Evolutionary conservation across 2,113 vertebrate species (phyloP).

Genomic region (Seriola aureovittata): DNA sequence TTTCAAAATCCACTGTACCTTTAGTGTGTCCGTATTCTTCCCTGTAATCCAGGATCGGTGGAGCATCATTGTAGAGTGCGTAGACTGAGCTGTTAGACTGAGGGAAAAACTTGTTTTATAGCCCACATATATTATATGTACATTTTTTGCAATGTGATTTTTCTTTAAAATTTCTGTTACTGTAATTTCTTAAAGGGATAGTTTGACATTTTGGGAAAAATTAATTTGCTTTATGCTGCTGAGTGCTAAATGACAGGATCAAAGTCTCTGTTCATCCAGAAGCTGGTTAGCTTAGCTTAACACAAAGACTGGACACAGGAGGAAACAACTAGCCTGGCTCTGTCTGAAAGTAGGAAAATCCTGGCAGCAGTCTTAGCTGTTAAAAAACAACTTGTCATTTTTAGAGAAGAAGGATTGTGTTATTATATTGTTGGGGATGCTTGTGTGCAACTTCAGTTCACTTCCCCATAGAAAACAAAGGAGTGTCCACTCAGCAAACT

Average conservation of each 20-base stretch:
- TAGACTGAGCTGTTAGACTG: slow-evolving; percentile 86
- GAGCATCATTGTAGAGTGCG: slow-evolving; percentile 92
- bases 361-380: too few relatives aligned
- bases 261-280: background rate
- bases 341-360: too few relatives aligned
- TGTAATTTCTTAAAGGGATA: background rate
- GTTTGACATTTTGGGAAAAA: background rate
- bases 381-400: too few relatives aligned
- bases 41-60: slow-evolving; percentile 78
- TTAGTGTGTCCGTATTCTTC: slow-evolving; percentile 89
- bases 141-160: background rate
- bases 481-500: background rate
- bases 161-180: background rate
- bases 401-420: background rate
- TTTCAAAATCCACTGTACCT: slow-evolving; percentile 81
- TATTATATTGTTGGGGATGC: background rate
- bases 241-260: background rate
- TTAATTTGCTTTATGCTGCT: too few relatives aligned
- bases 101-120: slow-evolving; percentile 25
- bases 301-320: background rate
- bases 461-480: slow-evolving; percentile 27
- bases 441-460: background rate
- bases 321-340: too few relatives aligned
- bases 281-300: background rate
- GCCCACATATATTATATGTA: background rate